Percentiles rank a stretch among this genome's conserved stretches.
Evolutionary conservation across 1,140 invertebrate genomes (phyloP).

Genomic region (Drosophila nebulosa): DNA sequence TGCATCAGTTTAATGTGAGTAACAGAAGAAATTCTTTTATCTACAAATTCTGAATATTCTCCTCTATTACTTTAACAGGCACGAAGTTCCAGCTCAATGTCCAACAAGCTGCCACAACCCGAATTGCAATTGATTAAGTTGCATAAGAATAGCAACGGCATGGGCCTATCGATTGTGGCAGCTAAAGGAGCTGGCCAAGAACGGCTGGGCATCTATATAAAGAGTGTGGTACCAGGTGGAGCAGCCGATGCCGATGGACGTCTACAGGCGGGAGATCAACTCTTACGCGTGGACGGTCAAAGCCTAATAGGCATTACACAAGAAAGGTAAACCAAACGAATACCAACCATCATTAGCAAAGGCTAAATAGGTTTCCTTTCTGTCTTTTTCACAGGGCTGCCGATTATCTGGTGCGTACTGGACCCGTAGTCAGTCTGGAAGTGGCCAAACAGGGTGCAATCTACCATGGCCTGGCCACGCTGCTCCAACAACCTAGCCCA

Average conservation of each 20-base stretch:
- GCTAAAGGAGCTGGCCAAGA: slow-evolving; percentile 89
- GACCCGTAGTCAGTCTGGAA: slow-evolving; percentile 95
- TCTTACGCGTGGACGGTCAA: slow-evolving; percentile 97
- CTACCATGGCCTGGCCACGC: slow-evolving; percentile 96
- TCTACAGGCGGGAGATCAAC: slow-evolving; percentile 97
- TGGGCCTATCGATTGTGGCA: slow-evolving; percentile 96
- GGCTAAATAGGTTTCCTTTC: background rate
- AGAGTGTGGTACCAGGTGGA: slow-evolving; percentile 97
- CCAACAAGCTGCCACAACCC: slow-evolving; percentile 81
- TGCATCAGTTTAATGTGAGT: slow-evolving; percentile 85
- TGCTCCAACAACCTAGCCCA: slow-evolving; percentile 94
- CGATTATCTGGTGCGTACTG: slow-evolving; percentile 96
- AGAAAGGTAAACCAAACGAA: slow-evolving; percentile 85
- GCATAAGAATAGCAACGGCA: slow-evolving; percentile 94
- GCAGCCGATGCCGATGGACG: slow-evolving; percentile 97
- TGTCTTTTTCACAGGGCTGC: slow-evolving; percentile 86
- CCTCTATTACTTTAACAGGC: slow-evolving; percentile 79
- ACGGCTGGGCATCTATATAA: slow-evolving; percentile 97
- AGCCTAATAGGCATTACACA: slow-evolving; percentile 98
- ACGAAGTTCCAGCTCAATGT: slow-evolving; percentile 84
- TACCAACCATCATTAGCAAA: background rate
- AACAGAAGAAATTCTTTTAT: background rate
- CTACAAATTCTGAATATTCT: background rate
- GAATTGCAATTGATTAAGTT: slow-evolving; percentile 93
- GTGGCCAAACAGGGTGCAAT: slow-evolving; percentile 98